Evolutionary conservation across 37 sponge, comb jelly and placozoan genomes (phyloP).

Genomic region (Axinella damicornis): DNA sequence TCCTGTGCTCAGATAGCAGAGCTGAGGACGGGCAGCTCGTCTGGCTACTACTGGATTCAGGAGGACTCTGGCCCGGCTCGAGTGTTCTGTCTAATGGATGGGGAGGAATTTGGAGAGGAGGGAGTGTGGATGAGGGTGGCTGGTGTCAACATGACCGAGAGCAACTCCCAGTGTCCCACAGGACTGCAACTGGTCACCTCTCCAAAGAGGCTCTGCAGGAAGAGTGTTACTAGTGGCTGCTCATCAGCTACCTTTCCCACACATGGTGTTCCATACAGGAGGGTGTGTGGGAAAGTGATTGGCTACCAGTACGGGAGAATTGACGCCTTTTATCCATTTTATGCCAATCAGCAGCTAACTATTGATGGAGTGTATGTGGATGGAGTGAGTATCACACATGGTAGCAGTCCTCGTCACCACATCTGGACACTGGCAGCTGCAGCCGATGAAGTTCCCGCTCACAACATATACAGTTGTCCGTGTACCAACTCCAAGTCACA

Average conservation of each 20-base stretch:
- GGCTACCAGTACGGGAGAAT: slow-evolving; percentile 16
- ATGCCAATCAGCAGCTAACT: not conserved
- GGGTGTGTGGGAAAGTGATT: slow-evolving; percentile 44
- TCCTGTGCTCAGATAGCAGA: not conserved
- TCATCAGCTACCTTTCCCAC: slow-evolving; percentile 26
- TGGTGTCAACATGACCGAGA: slow-evolving; percentile 35
- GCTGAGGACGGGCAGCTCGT: not conserved
- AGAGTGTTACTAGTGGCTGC: slow-evolving; percentile 2
- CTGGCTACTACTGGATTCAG: slow-evolving; percentile 43
- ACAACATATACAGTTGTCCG: slow-evolving; percentile 10
- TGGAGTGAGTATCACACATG: not conserved
- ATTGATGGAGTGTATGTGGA: slow-evolving; percentile 40
- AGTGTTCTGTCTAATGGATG: slow-evolving; percentile 38
- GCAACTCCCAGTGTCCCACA: slow-evolving; percentile 18
- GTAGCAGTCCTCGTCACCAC: no score
- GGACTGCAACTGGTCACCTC: slow-evolving; percentile 33
- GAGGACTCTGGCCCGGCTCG: slow-evolving; percentile 5
- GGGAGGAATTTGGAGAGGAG: not conserved
- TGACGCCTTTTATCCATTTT: slow-evolving; percentile 39
- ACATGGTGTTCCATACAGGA: slow-evolving; percentile 13
- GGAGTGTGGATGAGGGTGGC: slow-evolving; percentile 45
- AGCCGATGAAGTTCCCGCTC: slow-evolving; percentile 8
- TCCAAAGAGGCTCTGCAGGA: slow-evolving; percentile 15
- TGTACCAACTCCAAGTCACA: slow-evolving; percentile 18
- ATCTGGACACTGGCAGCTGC: slow-evolving; percentile 28